Conservation (phyloP, 2,113 vertebrate species). For the Carettochelys insculpta region DNA sequence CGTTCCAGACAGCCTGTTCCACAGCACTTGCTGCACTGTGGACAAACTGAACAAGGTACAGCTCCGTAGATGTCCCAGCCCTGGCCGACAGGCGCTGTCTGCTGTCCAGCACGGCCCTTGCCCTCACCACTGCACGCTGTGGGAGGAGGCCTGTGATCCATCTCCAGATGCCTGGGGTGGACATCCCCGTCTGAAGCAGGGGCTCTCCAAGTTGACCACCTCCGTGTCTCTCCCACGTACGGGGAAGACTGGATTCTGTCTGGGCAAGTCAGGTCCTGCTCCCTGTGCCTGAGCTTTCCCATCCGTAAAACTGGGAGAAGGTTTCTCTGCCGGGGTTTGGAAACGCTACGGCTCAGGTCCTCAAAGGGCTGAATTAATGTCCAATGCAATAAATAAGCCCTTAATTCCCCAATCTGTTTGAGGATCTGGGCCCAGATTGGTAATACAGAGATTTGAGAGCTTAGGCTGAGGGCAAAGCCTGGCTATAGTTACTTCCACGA, state of each 20-base stretch:
- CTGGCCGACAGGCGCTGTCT: background rate
- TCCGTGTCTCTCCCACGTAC: background rate
- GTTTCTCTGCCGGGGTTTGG: background rate
- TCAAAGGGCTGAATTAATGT: background rate
- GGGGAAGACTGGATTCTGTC: accelerated
- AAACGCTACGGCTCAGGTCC: background rate
- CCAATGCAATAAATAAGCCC: background rate
- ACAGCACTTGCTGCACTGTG: constrained; percentile 85
- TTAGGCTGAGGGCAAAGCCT: background rate
- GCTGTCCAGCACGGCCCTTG: background rate
- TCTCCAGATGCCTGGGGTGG: background rate
- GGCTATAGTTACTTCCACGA: too few species aligned
- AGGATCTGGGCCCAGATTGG: background rate
- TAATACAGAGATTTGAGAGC: background rate
- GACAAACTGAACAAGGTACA: constrained; percentile 96
- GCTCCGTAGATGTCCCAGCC: background rate
- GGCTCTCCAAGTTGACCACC: background rate
- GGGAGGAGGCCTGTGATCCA: background rate
- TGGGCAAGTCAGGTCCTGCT: background rate
- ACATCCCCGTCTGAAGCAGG: background rate
- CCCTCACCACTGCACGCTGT: background rate
- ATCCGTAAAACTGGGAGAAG: background rate
- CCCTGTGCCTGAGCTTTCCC: background rate
- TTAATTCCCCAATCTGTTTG: background rate
- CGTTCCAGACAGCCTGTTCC: constrained; percentile 88